phyloP scores from a whole-genome alignment of 2,797 vertebrate species.

The Neosilurus hyrtlii region DNA sequence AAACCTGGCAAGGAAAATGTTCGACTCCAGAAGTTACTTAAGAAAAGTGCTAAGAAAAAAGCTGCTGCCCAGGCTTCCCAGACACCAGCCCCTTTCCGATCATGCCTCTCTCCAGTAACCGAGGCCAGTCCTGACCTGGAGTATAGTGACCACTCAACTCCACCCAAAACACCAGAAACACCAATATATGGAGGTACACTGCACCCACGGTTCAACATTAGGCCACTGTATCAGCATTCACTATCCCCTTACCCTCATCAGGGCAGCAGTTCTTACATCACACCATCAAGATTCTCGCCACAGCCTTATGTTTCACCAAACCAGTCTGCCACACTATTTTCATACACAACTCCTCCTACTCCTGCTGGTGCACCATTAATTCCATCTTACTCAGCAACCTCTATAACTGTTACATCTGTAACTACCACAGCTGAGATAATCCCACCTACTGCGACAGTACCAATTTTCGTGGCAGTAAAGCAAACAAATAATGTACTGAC shows the following conservation, averaged over 20 bases:
- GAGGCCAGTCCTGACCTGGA: conserved; percentile 90
- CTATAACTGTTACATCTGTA: conserved; percentile 45
- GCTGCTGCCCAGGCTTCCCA: conserved; percentile 62
- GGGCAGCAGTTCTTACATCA: conserved; percentile 66
- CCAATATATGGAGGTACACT: conserved; percentile 53
- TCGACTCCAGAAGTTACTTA: conserved; percentile 85
- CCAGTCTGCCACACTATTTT: conserved; percentile 50
- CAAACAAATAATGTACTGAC: conserved; percentile 51
- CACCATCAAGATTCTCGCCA: conserved; percentile 71
- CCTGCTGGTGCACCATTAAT: conserved; percentile 37
- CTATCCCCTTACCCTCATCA: conserved; percentile 77
- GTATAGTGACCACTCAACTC: conserved; percentile 75
- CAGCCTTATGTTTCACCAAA: conserved; percentile 65
- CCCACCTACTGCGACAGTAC: conserved; percentile 41
- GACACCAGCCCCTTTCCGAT: conserved; percentile 73
- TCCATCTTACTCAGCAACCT: conserved; percentile 41
- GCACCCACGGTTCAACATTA: conserved; percentile 67
- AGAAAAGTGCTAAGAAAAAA: conserved; percentile 83
- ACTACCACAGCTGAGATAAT: conserved; percentile 49
- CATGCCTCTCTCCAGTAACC: conserved; percentile 89
- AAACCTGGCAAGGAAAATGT: conserved; percentile 90
- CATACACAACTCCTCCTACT: conserved; percentile 48
- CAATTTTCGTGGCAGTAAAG: conserved; percentile 40
- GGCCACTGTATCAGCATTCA: conserved; percentile 70
- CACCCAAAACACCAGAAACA: conserved; percentile 71